Evolutionary conservation across 1,140 invertebrate genomes (phyloP).

Genomic region (Heliconius hermathena): DNA sequence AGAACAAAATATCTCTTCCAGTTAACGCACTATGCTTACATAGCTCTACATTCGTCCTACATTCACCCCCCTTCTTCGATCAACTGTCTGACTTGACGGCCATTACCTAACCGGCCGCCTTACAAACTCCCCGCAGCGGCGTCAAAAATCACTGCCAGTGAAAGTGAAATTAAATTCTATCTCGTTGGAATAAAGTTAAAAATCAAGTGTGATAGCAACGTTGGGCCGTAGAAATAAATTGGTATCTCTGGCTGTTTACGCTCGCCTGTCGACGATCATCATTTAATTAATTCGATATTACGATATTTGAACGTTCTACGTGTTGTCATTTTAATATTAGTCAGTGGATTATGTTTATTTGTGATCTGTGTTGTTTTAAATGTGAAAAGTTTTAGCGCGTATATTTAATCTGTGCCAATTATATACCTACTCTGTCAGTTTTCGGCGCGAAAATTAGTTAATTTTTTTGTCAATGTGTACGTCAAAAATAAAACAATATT

Average conservation of each 20-base stretch:
- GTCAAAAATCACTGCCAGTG: constrained; percentile 36
- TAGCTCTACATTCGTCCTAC: constrained; percentile 62
- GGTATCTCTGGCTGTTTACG: constrained; percentile 71
- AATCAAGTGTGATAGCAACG: constrained; percentile 41
- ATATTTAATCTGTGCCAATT: constrained; percentile 13
- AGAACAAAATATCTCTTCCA: constrained; percentile 44
- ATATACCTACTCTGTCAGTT: not conserved
- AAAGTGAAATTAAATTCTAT: constrained; percentile 46
- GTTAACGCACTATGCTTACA: constrained; percentile 49
- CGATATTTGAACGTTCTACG: constrained; percentile 66
- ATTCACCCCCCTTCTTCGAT: constrained; percentile 75
- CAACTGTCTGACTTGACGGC: constrained; percentile 66
- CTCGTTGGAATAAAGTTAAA: constrained; percentile 49
- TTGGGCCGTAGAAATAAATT: constrained; percentile 52
- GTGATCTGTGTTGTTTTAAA: constrained; percentile 12
- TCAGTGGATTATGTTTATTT: constrained; percentile 3
- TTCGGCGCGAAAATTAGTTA: constrained; percentile 5
- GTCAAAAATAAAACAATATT: not conserved
- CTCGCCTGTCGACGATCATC: constrained; percentile 67
- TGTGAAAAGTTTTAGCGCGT: not conserved
- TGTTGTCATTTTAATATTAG: constrained; percentile 50
- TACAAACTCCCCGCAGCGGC: constrained; percentile 64
- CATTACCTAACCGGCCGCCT: constrained; percentile 73
- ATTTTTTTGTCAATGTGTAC: not conserved
- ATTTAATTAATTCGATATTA: constrained; percentile 76